Conservation (phyloP, 2,113 vertebrate species). For the Stigmatopora argus region DNA sequence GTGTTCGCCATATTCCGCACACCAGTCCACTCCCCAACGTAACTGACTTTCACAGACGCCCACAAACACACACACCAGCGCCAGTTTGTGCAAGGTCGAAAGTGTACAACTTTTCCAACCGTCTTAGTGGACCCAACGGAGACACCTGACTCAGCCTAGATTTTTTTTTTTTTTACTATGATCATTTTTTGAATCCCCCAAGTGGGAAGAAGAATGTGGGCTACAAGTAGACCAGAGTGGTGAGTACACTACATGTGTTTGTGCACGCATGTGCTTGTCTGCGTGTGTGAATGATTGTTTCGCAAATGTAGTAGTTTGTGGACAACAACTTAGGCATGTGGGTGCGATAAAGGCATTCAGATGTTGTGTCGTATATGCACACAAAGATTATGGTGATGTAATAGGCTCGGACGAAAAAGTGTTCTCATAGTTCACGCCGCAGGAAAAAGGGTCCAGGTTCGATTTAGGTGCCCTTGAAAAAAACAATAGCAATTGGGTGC, state of each 20-base stretch:
- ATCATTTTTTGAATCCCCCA: not conserved
- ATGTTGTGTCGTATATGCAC: not conserved
- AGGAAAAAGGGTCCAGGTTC: not conserved
- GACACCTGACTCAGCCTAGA: constrained; percentile 36
- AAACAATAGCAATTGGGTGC: not conserved
- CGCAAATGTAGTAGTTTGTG: not conserved
- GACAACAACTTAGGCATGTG: not conserved
- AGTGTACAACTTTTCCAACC: constrained; percentile 39
- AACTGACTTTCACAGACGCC: not conserved
- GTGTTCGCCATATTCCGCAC: not conserved
- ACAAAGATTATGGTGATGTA: not conserved
- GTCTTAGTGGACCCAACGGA: constrained; percentile 4
- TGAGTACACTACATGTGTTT: constrained; percentile 44
- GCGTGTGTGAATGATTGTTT: not conserved
- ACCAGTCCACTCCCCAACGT: not conserved
- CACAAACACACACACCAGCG: not conserved
- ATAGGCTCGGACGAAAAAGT: not conserved
- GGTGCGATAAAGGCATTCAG: not conserved
- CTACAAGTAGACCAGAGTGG: constrained; percentile 41
- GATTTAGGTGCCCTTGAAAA: not conserved
- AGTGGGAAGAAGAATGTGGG: constrained; percentile 59
- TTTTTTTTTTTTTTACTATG: not conserved
- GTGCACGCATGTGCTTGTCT: not conserved
- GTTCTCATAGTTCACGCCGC: not conserved
- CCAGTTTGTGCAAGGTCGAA: constrained; percentile 1